Conservation (phyloP, 2,888 invertebrate genomes). For the Metellina segmentata region DNA sequence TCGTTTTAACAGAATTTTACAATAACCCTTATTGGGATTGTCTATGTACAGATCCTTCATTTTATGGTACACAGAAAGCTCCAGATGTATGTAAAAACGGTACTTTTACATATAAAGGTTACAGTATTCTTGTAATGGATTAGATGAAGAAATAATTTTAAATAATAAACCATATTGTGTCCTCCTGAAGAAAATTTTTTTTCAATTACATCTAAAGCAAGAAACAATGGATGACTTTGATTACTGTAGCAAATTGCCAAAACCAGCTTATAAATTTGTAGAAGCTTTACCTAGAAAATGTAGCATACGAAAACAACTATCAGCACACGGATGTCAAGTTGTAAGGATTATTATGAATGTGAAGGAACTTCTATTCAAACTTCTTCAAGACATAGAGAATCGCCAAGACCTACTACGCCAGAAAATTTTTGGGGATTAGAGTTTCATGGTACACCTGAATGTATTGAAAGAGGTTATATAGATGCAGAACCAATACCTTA, state of each 20-base stretch:
- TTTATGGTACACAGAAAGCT: slow-evolving; percentile 4
- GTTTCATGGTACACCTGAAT: slow-evolving; percentile 64
- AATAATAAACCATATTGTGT: slow-evolving; percentile 39
- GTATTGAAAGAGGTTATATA: slow-evolving; percentile 34
- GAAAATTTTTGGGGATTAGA: slow-evolving; percentile 71
- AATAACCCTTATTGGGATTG: slow-evolving; percentile 36
- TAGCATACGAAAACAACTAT: background rate
- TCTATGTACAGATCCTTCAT: slow-evolving; percentile 29
- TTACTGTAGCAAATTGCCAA: background rate
- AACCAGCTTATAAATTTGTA: background rate
- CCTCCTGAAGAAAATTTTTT: background rate
- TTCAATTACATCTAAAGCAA: background rate
- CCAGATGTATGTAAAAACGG: slow-evolving; percentile 46
- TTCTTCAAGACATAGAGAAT: background rate
- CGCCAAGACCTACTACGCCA: slow-evolving; percentile 27
- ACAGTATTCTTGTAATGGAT: background rate
- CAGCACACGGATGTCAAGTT: background rate
- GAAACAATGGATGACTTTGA: background rate
- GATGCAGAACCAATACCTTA: background rate
- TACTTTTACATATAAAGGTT: background rate
- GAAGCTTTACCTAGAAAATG: background rate
- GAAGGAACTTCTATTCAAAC: background rate
- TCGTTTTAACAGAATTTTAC: slow-evolving; percentile 10
- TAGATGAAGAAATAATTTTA: background rate
- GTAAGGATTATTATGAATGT: background rate